Percentiles rank a stretch among this genome's conserved stretches.
These are phyloP conservation scores for Fabriciana adippe DNA, from an alignment of 2,888 invertebrate species.

Conservation along the genomic window DNA sequence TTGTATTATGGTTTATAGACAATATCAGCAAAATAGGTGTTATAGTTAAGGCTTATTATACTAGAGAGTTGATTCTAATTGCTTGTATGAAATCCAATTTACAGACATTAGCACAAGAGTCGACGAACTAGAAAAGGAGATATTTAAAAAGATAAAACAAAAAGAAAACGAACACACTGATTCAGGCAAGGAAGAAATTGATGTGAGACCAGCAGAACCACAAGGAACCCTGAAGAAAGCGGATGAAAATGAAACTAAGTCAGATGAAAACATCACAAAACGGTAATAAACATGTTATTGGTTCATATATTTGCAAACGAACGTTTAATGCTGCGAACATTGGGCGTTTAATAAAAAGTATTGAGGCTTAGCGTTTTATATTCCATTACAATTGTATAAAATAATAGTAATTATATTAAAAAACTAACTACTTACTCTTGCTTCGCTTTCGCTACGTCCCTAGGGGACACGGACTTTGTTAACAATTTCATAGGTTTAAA, in stretches of 20 bases:
- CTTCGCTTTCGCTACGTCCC: no score
- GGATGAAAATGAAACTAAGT: conserved; percentile 4
- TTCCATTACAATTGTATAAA: no score
- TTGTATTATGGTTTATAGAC: no score
- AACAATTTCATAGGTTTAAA: no score
- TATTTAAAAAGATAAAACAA: conserved; percentile 69
- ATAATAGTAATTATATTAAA: no score
- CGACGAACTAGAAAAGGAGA: conserved; percentile 60
- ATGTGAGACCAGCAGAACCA: background rate
- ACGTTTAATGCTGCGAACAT: background rate
- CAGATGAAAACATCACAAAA: conserved; percentile 42
- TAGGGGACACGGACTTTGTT: no score
- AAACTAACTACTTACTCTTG: no score
- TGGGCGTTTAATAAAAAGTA: background rate
- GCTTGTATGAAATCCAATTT: conserved; percentile 26
- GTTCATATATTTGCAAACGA: background rate
- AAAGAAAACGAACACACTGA: conserved; percentile 32
- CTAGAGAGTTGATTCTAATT: background rate
- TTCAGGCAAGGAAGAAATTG: background rate
- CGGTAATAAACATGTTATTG: conserved; percentile 48
- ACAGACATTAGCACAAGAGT: conserved; percentile 59
- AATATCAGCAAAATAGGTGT: background rate
- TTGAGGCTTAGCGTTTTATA: no score
- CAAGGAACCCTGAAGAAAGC: background rate
- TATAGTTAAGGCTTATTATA: background rate